Conservation (phyloP, 2,113 vertebrate species). For the Cyanoramphus novaezelandiae region DNA sequence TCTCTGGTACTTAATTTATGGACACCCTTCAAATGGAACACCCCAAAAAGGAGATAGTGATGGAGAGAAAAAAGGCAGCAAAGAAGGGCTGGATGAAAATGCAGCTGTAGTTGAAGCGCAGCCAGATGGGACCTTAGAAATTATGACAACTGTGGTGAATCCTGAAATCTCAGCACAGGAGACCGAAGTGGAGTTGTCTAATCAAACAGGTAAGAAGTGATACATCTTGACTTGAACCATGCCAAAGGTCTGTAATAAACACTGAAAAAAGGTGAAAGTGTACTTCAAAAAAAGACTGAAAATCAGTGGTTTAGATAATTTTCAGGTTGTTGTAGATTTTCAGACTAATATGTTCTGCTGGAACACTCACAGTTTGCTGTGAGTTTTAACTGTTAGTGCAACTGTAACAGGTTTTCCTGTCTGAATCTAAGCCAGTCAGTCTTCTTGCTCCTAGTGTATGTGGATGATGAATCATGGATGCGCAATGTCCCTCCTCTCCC, state of each 20-base stretch:
- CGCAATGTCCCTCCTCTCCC: constrained; percentile 86
- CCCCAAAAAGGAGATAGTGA: neutral
- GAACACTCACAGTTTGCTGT: neutral
- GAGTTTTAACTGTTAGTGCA: neutral
- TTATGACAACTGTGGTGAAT: neutral
- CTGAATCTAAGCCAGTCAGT: neutral
- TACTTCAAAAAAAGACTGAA: neutral
- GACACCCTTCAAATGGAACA: constrained; percentile 73
- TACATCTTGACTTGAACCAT: neutral
- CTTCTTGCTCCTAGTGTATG: constrained; percentile 76
- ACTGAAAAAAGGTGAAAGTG: neutral
- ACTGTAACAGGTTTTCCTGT: neutral
- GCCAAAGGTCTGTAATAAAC: too few relatives aligned
- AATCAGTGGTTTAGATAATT: neutral
- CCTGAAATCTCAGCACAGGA: constrained; percentile 25
- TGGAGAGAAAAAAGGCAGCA: constrained; percentile 2
- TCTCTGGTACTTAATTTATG: constrained; percentile 92
- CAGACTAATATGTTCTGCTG: neutral
- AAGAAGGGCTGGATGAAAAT: neutral
- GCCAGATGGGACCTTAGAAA: constrained; percentile 25
- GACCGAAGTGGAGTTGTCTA: constrained; percentile 52
- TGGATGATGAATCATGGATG: constrained; percentile 85
- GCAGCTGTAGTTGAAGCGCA: neutral
- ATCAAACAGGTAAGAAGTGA: constrained; percentile 59
- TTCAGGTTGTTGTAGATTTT: neutral